Conservation (phyloP, 2,888 invertebrate genomes). For the Lasioglossum calceatum region DNA sequence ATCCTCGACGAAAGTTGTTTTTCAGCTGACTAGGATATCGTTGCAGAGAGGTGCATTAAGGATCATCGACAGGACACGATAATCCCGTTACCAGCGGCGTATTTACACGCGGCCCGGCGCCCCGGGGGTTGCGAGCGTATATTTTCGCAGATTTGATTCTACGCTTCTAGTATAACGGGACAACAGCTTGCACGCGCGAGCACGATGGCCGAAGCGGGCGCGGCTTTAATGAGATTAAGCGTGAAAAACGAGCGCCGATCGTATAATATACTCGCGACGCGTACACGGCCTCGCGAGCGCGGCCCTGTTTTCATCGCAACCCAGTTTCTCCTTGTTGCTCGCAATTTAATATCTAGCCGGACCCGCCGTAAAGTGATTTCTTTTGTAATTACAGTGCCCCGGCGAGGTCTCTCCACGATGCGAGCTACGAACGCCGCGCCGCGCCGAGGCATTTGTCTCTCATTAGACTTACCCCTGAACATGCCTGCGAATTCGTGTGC, state of each 20-base stretch:
- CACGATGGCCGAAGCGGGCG: constrained; percentile 13
- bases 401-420: neutral
- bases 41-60: constrained; percentile 19
- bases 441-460: neutral
- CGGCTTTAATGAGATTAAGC: constrained; percentile 67
- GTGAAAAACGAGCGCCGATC: constrained; percentile 67
- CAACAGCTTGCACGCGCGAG: constrained; percentile 22
- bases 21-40: neutral
- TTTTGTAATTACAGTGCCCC: neutral
- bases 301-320: constrained; percentile 27
- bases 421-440: neutral
- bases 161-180: constrained; percentile 54
- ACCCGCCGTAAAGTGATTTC: neutral
- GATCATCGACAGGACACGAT: constrained; percentile 59
- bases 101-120: constrained; percentile 45
- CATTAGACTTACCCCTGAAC: neutral
- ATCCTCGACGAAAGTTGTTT: constrained; percentile 7
- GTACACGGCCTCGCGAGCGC: neutral
- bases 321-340: constrained; percentile 43
- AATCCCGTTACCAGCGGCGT: constrained; percentile 58
- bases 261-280: constrained; percentile 57
- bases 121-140: constrained; percentile 34
- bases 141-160: constrained; percentile 64
- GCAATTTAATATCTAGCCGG: constrained; percentile 51
- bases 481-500: neutral